A percentile compares a stretch with the other conserved stretches of the same genome.
These are phyloP conservation scores for Pollenia amentaria DNA, from an alignment of 2,888 invertebrate species.

Conservation along the genomic window DNA sequence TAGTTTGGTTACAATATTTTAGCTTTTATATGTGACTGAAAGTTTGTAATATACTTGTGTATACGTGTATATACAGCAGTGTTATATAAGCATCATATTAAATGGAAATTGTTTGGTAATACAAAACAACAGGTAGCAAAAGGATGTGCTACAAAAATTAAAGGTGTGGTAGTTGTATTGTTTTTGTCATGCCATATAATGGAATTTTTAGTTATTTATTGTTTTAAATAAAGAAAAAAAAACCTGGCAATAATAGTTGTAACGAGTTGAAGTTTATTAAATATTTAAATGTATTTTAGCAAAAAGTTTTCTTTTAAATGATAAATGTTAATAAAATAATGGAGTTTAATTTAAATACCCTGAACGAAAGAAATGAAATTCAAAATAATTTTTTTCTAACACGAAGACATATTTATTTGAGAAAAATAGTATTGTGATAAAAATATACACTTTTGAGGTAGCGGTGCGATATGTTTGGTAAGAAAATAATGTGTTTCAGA, in stretches of 20 bases:
- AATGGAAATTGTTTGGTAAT: slow-evolving; percentile 59
- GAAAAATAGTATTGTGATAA: no score
- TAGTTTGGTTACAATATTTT: slow-evolving; percentile 59
- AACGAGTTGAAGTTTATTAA: slow-evolving; percentile 33
- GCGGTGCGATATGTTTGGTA: no score
- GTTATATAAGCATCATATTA: slow-evolving; percentile 50
- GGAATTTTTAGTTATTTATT: slow-evolving; percentile 39
- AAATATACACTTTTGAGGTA: no score
- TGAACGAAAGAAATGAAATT: no score
- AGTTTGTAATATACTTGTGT: not conserved
- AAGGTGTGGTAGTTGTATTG: slow-evolving; percentile 55
- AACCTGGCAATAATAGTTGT: slow-evolving; percentile 11
- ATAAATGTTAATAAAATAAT: not conserved
- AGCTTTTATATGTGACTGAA: slow-evolving; percentile 34
- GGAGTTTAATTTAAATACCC: not conserved
- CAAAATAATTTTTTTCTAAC: no score
- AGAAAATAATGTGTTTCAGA: no score
- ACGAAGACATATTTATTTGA: no score
- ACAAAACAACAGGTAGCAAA: slow-evolving; percentile 69
- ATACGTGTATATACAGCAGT: not conserved
- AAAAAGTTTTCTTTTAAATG: slow-evolving; percentile 14
- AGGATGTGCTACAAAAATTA: slow-evolving; percentile 4
- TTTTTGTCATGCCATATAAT: slow-evolving; percentile 29
- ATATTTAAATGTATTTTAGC: not conserved
- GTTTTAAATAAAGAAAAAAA: not conserved